phyloP scores from a whole-genome alignment of 2,113 vertebrate species.

The Argyrosomus japonicus region DNA sequence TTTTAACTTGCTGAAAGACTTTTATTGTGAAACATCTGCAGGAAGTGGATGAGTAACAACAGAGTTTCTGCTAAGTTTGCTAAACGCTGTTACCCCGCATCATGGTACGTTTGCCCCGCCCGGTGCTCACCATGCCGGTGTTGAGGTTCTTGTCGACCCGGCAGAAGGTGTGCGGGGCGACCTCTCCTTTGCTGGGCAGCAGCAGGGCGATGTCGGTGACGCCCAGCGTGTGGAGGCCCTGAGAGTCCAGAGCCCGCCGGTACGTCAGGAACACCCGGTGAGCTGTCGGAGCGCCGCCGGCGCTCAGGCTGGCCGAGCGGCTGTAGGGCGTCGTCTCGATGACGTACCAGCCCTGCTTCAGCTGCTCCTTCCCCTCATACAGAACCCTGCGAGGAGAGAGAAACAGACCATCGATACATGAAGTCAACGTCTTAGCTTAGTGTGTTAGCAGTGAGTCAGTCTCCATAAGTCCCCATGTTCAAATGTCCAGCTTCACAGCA shows the following conservation, averaged over 20 bases:
- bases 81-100: neutral
- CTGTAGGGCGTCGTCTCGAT: slow-evolving; percentile 95
- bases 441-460: too few species aligned
- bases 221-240: slow-evolving; percentile 90
- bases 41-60: neutral
- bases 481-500: too few species aligned
- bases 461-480: too few species aligned
- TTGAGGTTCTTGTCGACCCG: slow-evolving; percentile 93
- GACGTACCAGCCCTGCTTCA: slow-evolving; percentile 87
- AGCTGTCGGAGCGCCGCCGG: slow-evolving; percentile 85
- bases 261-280: slow-evolving; percentile 92
- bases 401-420: neutral
- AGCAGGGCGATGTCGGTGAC: slow-evolving; percentile 94
- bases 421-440: too few species aligned
- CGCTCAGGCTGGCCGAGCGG: slow-evolving; percentile 90
- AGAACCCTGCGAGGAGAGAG: slow-evolving; percentile 83
- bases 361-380: slow-evolving; percentile 92
- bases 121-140: slow-evolving; percentile 91
- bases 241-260: slow-evolving; percentile 89
- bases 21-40: neutral
- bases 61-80: neutral
- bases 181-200: slow-evolving; percentile 93
- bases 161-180: slow-evolving; percentile 93
- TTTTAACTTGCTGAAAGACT: neutral
- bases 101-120: too few species aligned